These are phyloP conservation scores for Emydoidea blandingii DNA, from an alignment of 2,797 vertebrate genomes.

Conservation along the genomic window DNA sequence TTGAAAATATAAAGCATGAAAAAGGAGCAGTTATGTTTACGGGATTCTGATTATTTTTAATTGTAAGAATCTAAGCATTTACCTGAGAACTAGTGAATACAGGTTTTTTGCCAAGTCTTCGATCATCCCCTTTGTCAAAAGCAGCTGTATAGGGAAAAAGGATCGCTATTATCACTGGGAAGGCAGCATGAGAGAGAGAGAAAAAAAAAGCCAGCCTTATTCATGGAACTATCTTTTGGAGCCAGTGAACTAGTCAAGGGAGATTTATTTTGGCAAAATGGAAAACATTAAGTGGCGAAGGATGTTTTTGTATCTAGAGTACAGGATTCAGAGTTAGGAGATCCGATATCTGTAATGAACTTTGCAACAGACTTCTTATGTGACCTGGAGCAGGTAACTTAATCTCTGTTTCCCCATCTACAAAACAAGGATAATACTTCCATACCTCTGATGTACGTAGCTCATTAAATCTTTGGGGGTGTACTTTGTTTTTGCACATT, in stretches of 20 bases:
- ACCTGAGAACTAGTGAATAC: constrained; percentile 95
- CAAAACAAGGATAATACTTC: background rate
- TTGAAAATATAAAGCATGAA: background rate
- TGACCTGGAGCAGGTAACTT: constrained; percentile 1
- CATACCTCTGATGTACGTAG: background rate
- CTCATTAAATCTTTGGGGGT: background rate
- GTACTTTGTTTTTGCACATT: too few species aligned
- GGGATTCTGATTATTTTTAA: background rate
- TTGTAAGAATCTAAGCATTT: constrained; percentile 59
- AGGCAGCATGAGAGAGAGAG: constrained; percentile 45
- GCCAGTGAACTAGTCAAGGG: constrained; percentile 24
- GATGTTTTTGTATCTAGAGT: constrained; percentile 2
- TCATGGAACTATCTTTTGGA: constrained; percentile 36
- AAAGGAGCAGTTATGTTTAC: background rate
- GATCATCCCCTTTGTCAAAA: constrained; percentile 94
- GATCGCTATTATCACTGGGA: constrained; percentile 61
- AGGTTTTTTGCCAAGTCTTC: constrained; percentile 92
- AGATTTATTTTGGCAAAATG: constrained; percentile 21
- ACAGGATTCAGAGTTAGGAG: background rate
- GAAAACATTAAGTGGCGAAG: constrained; percentile 13
- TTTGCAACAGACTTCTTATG: background rate
- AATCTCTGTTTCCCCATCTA: constrained; percentile 2
- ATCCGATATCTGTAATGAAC: background rate
- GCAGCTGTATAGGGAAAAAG: constrained; percentile 85
- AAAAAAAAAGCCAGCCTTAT: constrained; percentile 35